phyloP scores from a whole-genome alignment of 2,113 vertebrate species.

The Onychostoma macrolepis region DNA sequence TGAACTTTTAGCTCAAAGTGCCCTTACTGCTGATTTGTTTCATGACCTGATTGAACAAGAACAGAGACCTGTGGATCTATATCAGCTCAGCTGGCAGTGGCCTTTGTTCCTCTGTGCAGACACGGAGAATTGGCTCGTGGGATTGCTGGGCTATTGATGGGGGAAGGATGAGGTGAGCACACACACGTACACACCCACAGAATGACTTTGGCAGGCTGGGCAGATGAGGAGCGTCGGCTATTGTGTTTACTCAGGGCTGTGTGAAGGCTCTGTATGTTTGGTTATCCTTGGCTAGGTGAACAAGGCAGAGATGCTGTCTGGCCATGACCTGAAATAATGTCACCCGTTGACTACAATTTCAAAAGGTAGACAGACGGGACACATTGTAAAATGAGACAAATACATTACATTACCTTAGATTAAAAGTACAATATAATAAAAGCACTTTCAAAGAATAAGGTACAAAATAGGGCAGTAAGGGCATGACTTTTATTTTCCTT shows the following conservation, averaged over 20 bases:
- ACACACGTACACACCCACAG: slow-evolving; percentile 37
- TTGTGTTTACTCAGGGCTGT: slow-evolving; percentile 53
- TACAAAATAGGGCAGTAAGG: no score
- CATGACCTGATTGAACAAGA: slow-evolving; percentile 67
- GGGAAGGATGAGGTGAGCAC: slow-evolving; percentile 60
- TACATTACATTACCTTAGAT: neutral
- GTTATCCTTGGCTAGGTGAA: slow-evolving; percentile 31
- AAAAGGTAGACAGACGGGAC: neutral
- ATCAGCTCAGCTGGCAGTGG: slow-evolving; percentile 66
- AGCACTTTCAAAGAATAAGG: neutral
- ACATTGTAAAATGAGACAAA: neutral
- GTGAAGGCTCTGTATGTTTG: slow-evolving; percentile 45
- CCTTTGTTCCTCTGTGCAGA: slow-evolving; percentile 73
- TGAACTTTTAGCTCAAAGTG: slow-evolving; percentile 64
- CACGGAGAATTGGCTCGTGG: slow-evolving; percentile 52
- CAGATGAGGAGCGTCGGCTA: slow-evolving; percentile 42
- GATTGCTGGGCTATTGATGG: slow-evolving; percentile 61
- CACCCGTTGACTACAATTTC: neutral
- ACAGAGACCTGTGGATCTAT: slow-evolving; percentile 73
- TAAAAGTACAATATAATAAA: neutral
- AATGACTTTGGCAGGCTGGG: slow-evolving; percentile 31
- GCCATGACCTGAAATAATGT: slow-evolving; percentile 37
- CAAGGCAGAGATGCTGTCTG: slow-evolving; percentile 2
- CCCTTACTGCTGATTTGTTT: slow-evolving; percentile 43
- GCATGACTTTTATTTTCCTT: no score